A percentile compares a stretch with the other conserved stretches of the same genome.
Evolutionary conservation across 2,113 vertebrate genomes (phyloP).

Genomic region (Petaurus breviceps): DNA sequence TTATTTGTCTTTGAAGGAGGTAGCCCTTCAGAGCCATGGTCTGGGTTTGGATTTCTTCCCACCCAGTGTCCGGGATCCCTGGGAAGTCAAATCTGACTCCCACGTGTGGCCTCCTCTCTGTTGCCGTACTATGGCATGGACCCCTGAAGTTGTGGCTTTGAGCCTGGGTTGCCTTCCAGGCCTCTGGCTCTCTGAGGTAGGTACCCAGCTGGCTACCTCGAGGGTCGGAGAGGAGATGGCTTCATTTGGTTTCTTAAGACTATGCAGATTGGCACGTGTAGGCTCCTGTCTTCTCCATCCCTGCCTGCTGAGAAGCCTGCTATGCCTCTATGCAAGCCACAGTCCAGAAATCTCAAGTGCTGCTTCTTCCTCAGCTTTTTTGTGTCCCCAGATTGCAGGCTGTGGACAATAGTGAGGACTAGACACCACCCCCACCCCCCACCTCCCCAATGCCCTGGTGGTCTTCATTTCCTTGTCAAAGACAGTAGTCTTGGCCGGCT

Average conservation of each 20-base stretch:
- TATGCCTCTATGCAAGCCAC: background rate
- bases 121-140: too few species aligned
- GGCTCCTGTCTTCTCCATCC: background rate
- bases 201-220: background rate
- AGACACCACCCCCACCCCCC: too few species aligned
- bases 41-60: background rate
- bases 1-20: background rate
- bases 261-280: too few species aligned
- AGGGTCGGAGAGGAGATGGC: too few species aligned
- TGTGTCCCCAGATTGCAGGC: background rate
- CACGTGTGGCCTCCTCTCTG: background rate
- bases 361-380: background rate
- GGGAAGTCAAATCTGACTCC: background rate
- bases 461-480: too few species aligned
- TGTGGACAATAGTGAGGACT: background rate
- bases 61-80: background rate
- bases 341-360: background rate
- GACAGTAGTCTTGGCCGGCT: too few species aligned
- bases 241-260: background rate
- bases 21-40: background rate
- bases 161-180: background rate
- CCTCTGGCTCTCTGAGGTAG: background rate
- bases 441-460: too few species aligned
- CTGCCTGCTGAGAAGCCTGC: too few species aligned
- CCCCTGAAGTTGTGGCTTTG: too few species aligned